phyloP scores from a whole-genome alignment of 2,113 vertebrate genomes.

The Azemiops feae region DNA sequence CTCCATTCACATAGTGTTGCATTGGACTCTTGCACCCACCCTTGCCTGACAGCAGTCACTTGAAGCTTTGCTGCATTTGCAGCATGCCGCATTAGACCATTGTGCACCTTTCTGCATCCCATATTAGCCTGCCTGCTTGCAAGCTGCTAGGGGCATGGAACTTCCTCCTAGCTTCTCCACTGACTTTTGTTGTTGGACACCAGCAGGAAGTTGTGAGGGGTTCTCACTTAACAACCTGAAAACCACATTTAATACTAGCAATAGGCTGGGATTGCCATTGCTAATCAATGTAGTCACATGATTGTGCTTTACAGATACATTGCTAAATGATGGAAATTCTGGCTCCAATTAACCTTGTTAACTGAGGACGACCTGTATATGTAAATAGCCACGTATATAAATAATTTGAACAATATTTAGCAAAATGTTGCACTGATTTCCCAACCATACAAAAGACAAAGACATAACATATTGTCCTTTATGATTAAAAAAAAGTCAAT shows the following conservation, averaged over 20 bases:
- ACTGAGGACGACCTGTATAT: not conserved
- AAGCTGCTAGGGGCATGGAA: not conserved
- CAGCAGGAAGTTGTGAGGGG: not conserved
- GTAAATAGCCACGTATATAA: constrained; percentile 9
- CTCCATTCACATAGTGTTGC: not conserved
- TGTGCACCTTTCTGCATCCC: not conserved
- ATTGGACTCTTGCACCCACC: not conserved
- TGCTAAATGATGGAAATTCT: not conserved
- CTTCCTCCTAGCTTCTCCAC: not conserved
- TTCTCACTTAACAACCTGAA: not conserved
- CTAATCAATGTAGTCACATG: not conserved
- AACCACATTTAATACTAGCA: not conserved
- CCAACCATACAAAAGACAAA: constrained; percentile 71
- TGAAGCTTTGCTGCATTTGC: not conserved
- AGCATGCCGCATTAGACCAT: not conserved
- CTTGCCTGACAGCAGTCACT: not conserved
- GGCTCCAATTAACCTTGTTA: not conserved
- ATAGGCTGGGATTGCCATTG: not conserved
- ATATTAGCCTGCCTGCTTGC: not conserved
- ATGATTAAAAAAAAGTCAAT: constrained; percentile 70
- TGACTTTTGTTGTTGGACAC: not conserved
- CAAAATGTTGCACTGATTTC: constrained; percentile 73
- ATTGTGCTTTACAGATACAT: not conserved
- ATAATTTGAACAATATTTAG: constrained; percentile 64
- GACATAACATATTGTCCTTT: constrained; percentile 72